phyloP scores from a whole-genome alignment of 2,797 vertebrate genomes.

The Alosa sapidissima region DNA sequence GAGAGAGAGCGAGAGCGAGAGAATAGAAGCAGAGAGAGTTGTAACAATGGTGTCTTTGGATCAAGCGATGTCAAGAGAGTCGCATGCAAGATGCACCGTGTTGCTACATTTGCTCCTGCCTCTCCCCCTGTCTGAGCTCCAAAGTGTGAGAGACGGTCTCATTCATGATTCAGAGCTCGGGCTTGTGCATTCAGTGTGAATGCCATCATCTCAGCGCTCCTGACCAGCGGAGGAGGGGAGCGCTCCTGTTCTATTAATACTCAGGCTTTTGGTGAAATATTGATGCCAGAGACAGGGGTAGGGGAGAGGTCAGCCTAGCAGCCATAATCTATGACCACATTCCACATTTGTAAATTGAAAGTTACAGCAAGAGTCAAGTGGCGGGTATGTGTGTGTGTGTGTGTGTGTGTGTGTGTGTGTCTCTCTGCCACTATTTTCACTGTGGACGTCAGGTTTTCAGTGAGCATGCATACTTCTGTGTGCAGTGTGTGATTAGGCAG shows the following conservation, averaged over 20 bases:
- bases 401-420: background rate
- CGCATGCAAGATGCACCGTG: slow-evolving; percentile 73
- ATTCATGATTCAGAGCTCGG: slow-evolving; percentile 75
- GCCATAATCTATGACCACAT: slow-evolving; percentile 36
- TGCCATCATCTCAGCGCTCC: slow-evolving; percentile 62
- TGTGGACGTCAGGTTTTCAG: background rate
- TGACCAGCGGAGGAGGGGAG: slow-evolving; percentile 50
- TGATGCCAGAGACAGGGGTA: slow-evolving; percentile 60
- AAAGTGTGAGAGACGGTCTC: slow-evolving; percentile 66
- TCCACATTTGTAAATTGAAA: slow-evolving; percentile 19
- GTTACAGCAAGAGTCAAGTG: slow-evolving; percentile 17
- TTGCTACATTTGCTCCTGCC: slow-evolving; percentile 54
- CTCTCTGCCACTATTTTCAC: background rate
- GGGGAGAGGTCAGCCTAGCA: slow-evolving; percentile 61
- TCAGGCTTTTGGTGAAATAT: slow-evolving; percentile 64
- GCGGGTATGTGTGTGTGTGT: background rate
- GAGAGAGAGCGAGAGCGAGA: background rate
- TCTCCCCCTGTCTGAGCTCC: slow-evolving; percentile 53
- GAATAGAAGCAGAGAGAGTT: background rate
- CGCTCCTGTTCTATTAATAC: slow-evolving; percentile 69
- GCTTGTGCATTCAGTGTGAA: slow-evolving; percentile 62
- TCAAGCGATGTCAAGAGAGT: slow-evolving; percentile 70
- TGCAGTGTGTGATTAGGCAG: background rate
- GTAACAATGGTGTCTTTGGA: slow-evolving; percentile 67
- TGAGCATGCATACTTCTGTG: background rate